phyloP scores from a whole-genome alignment of 2,113 vertebrate genomes.

The Periophthalmodon schlosseri region DNA sequence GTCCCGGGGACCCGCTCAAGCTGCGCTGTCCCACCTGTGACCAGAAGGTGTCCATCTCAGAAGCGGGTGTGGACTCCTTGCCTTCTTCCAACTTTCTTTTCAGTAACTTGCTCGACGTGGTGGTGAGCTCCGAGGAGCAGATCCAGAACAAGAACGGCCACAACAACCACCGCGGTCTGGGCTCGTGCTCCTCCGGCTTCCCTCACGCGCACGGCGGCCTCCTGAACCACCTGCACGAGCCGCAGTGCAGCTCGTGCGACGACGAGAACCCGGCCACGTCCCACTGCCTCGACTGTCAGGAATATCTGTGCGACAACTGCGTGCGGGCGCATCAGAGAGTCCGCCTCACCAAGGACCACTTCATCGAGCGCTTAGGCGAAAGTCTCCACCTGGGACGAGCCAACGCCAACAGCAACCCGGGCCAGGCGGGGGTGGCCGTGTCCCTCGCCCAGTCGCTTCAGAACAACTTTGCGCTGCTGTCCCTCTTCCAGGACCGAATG shows the following conservation, averaged over 20 bases:
- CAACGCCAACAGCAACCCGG: slow-evolving; percentile 54
- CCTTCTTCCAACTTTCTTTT: slow-evolving; percentile 92
- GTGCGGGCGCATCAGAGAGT: slow-evolving; percentile 92
- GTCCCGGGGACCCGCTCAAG: slow-evolving; percentile 83
- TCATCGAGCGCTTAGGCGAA: slow-evolving; percentile 85
- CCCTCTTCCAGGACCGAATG: slow-evolving; percentile 84
- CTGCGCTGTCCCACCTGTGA: slow-evolving; percentile 90
- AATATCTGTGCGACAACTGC: slow-evolving; percentile 92
- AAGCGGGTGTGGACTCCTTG: slow-evolving; percentile 89
- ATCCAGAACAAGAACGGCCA: slow-evolving; percentile 75
- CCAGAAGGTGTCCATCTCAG: slow-evolving; percentile 88
- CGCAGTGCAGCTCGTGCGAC: slow-evolving; percentile 88
- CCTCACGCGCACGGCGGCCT: slow-evolving; percentile 71
- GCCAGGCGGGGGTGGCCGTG: slow-evolving; percentile 55
- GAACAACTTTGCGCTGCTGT: slow-evolving; percentile 84
- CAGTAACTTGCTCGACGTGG: slow-evolving; percentile 91
- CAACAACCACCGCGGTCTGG: slow-evolving; percentile 57
- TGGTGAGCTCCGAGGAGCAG: slow-evolving; percentile 83
- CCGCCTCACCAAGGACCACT: slow-evolving; percentile 93
- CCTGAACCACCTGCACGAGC: slow-evolving; percentile 76
- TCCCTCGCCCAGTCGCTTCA: slow-evolving; percentile 81
- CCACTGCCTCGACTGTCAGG: slow-evolving; percentile 91
- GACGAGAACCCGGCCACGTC: slow-evolving; percentile 88
- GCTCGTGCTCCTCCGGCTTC: slow-evolving; percentile 63
- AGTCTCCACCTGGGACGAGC: slow-evolving; percentile 61